phyloP scores from a whole-genome alignment of 1,140 invertebrate species.

The Anadara kagoshimensis region DNA sequence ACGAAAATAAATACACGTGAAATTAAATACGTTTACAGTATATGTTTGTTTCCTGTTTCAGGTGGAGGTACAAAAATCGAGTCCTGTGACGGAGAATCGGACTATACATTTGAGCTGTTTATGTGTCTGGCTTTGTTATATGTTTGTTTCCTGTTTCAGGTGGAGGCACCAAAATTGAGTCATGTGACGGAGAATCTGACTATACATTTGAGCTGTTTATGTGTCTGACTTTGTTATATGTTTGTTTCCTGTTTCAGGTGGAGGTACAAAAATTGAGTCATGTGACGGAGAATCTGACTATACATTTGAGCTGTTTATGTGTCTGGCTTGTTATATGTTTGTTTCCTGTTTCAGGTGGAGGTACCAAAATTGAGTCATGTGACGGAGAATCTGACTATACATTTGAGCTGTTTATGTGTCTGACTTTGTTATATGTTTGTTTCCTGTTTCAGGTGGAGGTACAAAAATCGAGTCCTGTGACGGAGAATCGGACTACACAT shows the following conservation, averaged over 20 bases:
- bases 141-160: constrained; percentile 44
- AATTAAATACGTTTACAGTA: no score
- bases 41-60: constrained; percentile 28
- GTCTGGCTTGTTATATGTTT: constrained; percentile 51
- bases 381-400: constrained; percentile 62
- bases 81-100: constrained; percentile 43
- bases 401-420: constrained; percentile 72
- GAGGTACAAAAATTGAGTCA: constrained; percentile 50
- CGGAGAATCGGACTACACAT: constrained; percentile 63
- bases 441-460: constrained; percentile 57
- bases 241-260: constrained; percentile 57
- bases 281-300: constrained; percentile 55
- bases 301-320: constrained; percentile 72
- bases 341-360: constrained; percentile 55
- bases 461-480: constrained; percentile 47
- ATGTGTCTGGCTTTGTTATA: constrained; percentile 68
- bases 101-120: constrained; percentile 71
- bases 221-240: constrained; percentile 65
- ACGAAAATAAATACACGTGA: no score
- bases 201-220: constrained; percentile 72
- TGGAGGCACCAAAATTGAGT: constrained; percentile 54
- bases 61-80: constrained; percentile 60
- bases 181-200: constrained; percentile 47
- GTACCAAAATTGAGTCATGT: constrained; percentile 44
- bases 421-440: constrained; percentile 6